Evolutionary conservation across 2,113 vertebrate genomes (phyloP).

Genomic region (Chaetodon trifascialis): DNA sequence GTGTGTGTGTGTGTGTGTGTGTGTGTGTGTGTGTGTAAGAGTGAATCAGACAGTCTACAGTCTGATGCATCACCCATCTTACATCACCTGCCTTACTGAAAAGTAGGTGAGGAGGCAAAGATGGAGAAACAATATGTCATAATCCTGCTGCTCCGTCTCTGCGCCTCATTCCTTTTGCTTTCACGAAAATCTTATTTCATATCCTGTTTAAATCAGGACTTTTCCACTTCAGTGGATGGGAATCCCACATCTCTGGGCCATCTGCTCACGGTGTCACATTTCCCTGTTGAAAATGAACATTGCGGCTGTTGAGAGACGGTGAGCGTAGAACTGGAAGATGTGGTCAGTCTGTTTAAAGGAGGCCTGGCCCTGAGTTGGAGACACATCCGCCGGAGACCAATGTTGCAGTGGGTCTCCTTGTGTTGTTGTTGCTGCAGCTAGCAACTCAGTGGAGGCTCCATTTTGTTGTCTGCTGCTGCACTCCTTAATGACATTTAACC

Average conservation of each 20-base stretch:
- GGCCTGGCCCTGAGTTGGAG: neutral
- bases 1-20: too few relatives aligned
- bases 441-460: constrained; percentile 18
- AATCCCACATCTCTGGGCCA: constrained; percentile 45
- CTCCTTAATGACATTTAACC: constrained; percentile 8
- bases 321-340: constrained; percentile 5
- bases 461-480: constrained; percentile 25
- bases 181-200: constrained; percentile 19
- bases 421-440: constrained; percentile 35
- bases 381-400: neutral
- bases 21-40: constrained; percentile 1
- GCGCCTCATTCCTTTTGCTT: neutral
- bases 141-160: neutral
- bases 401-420: constrained; percentile 11
- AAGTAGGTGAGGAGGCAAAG: constrained; percentile 21
- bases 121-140: constrained; percentile 28
- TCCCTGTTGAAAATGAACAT: constrained; percentile 56
- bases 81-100: constrained; percentile 51
- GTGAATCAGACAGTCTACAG: constrained; percentile 59
- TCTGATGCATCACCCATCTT: constrained; percentile 55
- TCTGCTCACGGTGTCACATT: constrained; percentile 64
- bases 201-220: constrained; percentile 40
- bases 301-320: constrained; percentile 53
- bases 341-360: neutral
- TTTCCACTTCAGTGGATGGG: constrained; percentile 41